phyloP scores from a whole-genome alignment of 2,113 vertebrate species.

The Panthera uncia region DNA sequence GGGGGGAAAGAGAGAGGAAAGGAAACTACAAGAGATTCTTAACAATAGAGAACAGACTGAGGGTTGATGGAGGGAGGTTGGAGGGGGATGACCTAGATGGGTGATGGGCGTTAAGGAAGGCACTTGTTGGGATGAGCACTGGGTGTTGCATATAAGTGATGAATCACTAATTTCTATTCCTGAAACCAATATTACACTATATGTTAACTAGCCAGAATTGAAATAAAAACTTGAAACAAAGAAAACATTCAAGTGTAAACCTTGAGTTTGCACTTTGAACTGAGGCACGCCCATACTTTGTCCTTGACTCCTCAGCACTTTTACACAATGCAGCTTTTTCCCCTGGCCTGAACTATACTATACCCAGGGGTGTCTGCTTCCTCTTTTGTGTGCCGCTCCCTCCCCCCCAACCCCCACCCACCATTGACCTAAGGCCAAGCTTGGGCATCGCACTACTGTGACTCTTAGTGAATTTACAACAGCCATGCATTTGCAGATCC shows the following conservation, averaged over 20 bases:
- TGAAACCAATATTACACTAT: neutral
- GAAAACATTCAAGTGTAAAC: neutral
- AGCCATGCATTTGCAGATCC: neutral
- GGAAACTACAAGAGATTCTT: neutral
- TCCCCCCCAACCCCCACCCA: neutral
- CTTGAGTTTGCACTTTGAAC: neutral
- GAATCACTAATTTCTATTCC: neutral
- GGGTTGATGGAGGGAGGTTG: neutral
- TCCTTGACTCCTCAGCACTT: neutral
- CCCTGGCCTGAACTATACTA: neutral
- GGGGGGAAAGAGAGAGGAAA: neutral
- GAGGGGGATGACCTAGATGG: neutral
- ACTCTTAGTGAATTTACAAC: neutral
- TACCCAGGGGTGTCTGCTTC: neutral
- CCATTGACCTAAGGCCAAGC: no score
- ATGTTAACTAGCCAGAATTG: neutral
- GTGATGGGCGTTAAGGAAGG: neutral
- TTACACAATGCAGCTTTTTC: neutral
- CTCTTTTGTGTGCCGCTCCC: neutral
- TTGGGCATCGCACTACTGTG: neutral
- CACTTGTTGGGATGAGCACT: neutral
- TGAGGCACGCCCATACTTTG: neutral
- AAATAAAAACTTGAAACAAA: neutral
- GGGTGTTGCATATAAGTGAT: neutral
- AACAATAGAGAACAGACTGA: neutral